phyloP scores from a whole-genome alignment of 2,888 invertebrate species.

The Oscheius sp. region DNA sequence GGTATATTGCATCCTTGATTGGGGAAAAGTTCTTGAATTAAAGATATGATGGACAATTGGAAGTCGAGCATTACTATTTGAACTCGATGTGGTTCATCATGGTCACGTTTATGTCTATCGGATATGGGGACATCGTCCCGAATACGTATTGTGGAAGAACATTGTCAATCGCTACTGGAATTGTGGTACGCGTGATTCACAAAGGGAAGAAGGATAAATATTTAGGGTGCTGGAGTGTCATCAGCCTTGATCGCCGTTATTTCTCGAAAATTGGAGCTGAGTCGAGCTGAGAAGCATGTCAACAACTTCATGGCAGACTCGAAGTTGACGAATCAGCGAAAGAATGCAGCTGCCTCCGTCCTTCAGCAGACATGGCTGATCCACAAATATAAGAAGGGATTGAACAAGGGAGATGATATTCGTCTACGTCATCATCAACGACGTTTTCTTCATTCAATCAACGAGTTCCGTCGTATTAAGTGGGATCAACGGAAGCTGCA shows the following conservation, averaged over 20 bases:
- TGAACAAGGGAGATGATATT: constrained; percentile 68
- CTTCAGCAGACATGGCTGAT: constrained; percentile 92
- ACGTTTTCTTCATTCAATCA: constrained; percentile 67
- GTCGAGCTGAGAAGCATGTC: constrained; percentile 98
- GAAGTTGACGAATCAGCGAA: constrained; percentile 98
- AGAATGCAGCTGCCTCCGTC: constrained; percentile 99
- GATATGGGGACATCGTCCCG: constrained; percentile 80
- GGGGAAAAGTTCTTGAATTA: too few relatives aligned
- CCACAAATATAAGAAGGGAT: constrained; percentile 66
- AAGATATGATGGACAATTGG: constrained; percentile 57
- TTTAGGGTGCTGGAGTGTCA: constrained; percentile 96
- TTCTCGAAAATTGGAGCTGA: constrained; percentile 95
- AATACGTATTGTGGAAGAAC: constrained; percentile 99
- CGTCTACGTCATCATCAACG: constrained; percentile 69
- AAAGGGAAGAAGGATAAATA: not conserved
- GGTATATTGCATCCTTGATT: constrained; percentile 76
- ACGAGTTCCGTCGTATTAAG: constrained; percentile 90
- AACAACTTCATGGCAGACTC: constrained; percentile 99
- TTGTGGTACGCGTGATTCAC: constrained; percentile 85
- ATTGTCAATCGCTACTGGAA: constrained; percentile 98
- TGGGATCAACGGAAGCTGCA: constrained; percentile 73
- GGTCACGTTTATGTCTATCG: constrained; percentile 97
- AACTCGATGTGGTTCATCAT: constrained; percentile 71
- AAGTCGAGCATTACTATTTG: constrained; percentile 67
- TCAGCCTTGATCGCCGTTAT: constrained; percentile 98